Percentiles rank a stretch among this genome's conserved stretches.
Evolutionary conservation across 2,113 vertebrate species (phyloP).

Genomic region (Jaculus jaculus): DNA sequence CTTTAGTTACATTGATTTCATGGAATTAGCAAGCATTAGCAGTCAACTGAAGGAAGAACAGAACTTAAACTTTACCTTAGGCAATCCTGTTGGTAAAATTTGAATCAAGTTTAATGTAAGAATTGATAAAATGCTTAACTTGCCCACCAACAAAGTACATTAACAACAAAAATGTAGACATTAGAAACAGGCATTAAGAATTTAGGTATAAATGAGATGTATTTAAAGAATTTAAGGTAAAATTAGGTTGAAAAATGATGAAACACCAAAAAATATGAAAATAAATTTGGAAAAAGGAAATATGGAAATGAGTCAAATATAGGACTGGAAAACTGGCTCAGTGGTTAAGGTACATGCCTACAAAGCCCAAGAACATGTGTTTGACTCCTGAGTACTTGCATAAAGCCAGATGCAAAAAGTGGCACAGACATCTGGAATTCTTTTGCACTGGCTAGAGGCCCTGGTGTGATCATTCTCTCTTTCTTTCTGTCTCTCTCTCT

Average conservation of each 20-base stretch:
- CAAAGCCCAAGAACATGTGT: too few relatives aligned
- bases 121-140: too few relatives aligned
- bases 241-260: neutral
- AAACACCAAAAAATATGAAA: neutral
- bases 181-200: neutral
- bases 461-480: too few relatives aligned
- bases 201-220: neutral
- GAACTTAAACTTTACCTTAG: neutral
- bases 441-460: too few relatives aligned
- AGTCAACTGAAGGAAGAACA: neutral
- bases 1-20: neutral
- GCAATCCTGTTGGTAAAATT: neutral
- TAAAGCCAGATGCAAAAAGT: too few relatives aligned
- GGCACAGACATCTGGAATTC: too few relatives aligned
- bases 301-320: too few relatives aligned
- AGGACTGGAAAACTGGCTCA: too few relatives aligned
- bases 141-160: neutral
- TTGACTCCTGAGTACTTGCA: too few relatives aligned
- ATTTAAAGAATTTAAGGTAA: neutral
- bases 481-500: too few relatives aligned
- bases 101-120: too few relatives aligned
- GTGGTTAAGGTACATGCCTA: too few relatives aligned
- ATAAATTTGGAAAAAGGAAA: neutral
- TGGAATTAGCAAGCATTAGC: neutral
- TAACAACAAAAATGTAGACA: neutral